These are phyloP conservation scores for Megathymus violae DNA, from an alignment of 1,140 invertebrate genomes.

Conservation along the genomic window DNA sequence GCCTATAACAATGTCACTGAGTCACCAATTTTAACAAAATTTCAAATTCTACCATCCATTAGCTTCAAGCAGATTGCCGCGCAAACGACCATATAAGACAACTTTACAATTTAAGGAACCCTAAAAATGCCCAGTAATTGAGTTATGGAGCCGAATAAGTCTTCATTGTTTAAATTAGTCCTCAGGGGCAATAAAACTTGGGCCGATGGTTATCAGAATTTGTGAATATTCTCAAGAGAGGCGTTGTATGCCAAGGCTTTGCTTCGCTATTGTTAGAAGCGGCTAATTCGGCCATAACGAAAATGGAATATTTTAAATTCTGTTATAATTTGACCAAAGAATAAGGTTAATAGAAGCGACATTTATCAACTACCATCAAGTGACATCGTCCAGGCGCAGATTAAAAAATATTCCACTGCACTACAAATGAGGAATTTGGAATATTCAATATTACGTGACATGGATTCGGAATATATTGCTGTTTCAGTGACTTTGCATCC, in stretches of 20 bases:
- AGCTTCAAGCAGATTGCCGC: too few species aligned
- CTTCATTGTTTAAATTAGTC: slow-evolving; percentile 26
- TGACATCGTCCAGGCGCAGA: too few species aligned
- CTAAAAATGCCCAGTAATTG: slow-evolving; percentile 1
- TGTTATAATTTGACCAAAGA: background rate
- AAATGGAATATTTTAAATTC: background rate
- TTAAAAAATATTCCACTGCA: too few species aligned
- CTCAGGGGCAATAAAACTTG: slow-evolving; percentile 28
- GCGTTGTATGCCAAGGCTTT: slow-evolving; percentile 16
- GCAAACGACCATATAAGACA: too few species aligned
- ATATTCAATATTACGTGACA: too few species aligned
- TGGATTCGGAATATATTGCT: too few species aligned
- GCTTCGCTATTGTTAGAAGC: slow-evolving; percentile 11
- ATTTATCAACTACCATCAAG: background rate
- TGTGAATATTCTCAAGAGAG: slow-evolving; percentile 22
- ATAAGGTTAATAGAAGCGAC: background rate
- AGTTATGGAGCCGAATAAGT: slow-evolving; percentile 17
- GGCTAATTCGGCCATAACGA: slow-evolving; percentile 3
- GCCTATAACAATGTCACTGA: too few species aligned
- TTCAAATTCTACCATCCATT: too few species aligned
- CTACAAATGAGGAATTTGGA: too few species aligned
- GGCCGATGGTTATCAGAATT: slow-evolving; percentile 32
- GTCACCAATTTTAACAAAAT: too few species aligned
- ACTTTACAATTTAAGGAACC: too few species aligned
- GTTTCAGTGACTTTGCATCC: too few species aligned